Percentiles rank a stretch among this genome's conserved stretches.
phyloP scores from a whole-genome alignment of 2,797 vertebrate genomes.

The Fistularia tabacaria region DNA sequence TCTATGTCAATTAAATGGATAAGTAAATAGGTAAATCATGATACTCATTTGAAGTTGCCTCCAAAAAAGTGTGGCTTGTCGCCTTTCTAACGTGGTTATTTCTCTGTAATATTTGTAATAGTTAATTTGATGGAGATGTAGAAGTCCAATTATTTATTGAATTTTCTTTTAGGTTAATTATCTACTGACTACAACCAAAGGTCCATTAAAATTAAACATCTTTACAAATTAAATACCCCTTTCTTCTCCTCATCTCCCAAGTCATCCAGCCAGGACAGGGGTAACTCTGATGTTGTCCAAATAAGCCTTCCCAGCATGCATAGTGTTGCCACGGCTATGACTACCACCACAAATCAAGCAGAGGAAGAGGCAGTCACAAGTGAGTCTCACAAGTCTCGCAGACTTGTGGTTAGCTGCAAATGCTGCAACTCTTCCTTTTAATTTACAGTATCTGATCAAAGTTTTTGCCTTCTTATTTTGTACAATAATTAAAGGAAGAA shows the following conservation, averaged over 20 bases:
- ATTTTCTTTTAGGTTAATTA: constrained; percentile 74
- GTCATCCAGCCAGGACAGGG: constrained; percentile 24
- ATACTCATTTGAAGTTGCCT: not conserved
- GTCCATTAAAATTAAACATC: constrained; percentile 79
- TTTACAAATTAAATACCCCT: constrained; percentile 58
- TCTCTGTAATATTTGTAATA: too few relatives aligned
- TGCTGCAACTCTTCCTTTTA: not conserved
- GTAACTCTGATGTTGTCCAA: constrained; percentile 37
- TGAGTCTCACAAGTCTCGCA: constrained; percentile 61
- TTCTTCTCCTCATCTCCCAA: constrained; percentile 26
- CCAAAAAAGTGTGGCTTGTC: too few relatives aligned
- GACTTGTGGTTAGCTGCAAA: too few relatives aligned
- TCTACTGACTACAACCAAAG: constrained; percentile 77
- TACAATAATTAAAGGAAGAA: not conserved
- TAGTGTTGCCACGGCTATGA: not conserved
- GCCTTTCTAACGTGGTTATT: too few relatives aligned
- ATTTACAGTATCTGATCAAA: not conserved
- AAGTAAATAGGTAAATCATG: not conserved
- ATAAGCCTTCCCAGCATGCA: constrained; percentile 40
- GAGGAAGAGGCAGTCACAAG: constrained; percentile 80
- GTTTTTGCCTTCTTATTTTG: not conserved
- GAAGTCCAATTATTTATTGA: constrained; percentile 2
- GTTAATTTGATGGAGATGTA: too few relatives aligned
- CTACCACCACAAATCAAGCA: constrained; percentile 35
- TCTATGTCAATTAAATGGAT: not conserved